These are phyloP conservation scores for Eidolon helvum DNA, from an alignment of 2,113 vertebrate genomes.

Conservation along the genomic window DNA sequence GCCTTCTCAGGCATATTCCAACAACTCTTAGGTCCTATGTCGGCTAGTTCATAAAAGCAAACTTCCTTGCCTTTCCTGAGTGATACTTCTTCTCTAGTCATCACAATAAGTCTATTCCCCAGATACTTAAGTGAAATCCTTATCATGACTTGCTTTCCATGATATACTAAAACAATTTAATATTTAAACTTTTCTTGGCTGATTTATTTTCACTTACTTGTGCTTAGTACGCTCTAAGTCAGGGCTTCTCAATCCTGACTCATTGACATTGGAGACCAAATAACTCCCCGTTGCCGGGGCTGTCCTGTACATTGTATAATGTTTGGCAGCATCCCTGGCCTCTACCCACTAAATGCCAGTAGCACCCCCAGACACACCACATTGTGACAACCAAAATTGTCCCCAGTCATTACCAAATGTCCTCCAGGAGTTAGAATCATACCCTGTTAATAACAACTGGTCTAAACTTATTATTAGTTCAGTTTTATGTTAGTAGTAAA, in stretches of 20 bases:
- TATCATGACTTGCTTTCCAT: background rate
- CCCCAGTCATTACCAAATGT: background rate
- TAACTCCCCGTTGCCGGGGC: background rate
- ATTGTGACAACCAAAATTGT: background rate
- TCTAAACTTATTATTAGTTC: background rate
- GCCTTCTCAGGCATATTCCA: background rate
- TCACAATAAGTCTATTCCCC: background rate
- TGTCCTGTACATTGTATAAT: background rate
- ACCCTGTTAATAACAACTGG: background rate
- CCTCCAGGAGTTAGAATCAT: background rate
- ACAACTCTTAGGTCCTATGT: background rate
- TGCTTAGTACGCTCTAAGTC: background rate
- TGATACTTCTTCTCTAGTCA: background rate
- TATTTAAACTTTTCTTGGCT: constrained; percentile 19
- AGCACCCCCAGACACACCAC: background rate
- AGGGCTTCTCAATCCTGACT: background rate
- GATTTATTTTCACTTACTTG: background rate
- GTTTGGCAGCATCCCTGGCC: background rate
- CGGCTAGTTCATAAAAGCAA: background rate
- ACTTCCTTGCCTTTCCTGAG: background rate
- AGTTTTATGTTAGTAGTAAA: background rate
- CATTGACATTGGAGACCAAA: background rate
- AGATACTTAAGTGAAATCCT: background rate
- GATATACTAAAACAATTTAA: background rate
- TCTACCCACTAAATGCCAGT: background rate